Conservation (phyloP, 2,888 invertebrate genomes). For the Subacronicta megacephala region DNA sequence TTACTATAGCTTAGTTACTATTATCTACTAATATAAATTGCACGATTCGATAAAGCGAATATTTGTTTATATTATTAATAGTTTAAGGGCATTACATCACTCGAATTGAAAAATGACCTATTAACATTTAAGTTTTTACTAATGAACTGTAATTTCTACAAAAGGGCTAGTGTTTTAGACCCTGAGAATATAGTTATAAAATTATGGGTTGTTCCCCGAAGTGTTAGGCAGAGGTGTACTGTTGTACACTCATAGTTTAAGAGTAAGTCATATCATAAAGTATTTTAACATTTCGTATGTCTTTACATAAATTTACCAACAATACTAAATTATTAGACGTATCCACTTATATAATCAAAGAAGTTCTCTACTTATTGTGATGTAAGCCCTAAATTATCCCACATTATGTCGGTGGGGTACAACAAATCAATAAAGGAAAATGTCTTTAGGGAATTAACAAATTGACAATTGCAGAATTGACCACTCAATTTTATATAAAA, state of each 20-base stretch:
- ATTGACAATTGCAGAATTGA: constrained; percentile 76
- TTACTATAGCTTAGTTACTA: constrained; percentile 77
- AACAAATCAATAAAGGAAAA: constrained; percentile 55
- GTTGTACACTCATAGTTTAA: no score
- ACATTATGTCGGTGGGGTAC: constrained; percentile 67
- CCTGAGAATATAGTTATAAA: no score
- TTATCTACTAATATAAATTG: constrained; percentile 86
- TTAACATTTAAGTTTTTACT: constrained; percentile 30
- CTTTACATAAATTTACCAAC: no score
- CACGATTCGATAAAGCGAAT: constrained; percentile 88
- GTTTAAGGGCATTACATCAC: constrained; percentile 55
- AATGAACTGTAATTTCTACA: constrained; percentile 25
- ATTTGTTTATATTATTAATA: constrained; percentile 67
- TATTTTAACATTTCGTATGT: no score
- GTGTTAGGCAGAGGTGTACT: no score
- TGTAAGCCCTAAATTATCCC: constrained; percentile 58
- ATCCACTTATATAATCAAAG: no score
- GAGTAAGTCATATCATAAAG: no score
- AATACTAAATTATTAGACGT: no score
- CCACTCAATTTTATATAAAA: constrained; percentile 53
- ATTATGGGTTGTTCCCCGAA: not conserved
- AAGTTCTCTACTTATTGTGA: no score
- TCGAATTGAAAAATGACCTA: constrained; percentile 22
- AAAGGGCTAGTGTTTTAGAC: not conserved
- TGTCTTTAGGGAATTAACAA: constrained; percentile 55